Conservation (phyloP, 2,113 vertebrate species). For the Hippolais icterina region DNA sequence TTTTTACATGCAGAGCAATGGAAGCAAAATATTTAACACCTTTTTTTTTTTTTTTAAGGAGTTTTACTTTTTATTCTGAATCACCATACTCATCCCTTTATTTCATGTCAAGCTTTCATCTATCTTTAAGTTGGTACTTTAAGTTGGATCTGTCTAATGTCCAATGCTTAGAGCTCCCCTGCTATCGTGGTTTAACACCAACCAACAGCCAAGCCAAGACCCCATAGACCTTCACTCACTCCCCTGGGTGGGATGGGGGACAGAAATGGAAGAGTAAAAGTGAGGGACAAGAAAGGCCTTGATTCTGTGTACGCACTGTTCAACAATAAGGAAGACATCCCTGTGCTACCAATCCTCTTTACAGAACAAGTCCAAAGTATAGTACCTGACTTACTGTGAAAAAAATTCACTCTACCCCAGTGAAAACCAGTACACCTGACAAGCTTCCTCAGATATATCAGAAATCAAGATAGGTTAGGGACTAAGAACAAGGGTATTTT, state of each 20-base stretch:
- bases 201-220: not conserved
- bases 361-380: not conserved
- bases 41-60: not conserved
- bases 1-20: not conserved
- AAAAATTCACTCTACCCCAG: not conserved
- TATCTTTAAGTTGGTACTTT: not conserved
- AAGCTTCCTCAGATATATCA: not conserved
- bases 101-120: not conserved
- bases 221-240: fast-evolving
- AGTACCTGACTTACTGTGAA: not conserved
- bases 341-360: not conserved
- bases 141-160: not conserved
- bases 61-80: not conserved
- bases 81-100: not conserved
- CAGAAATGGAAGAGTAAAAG: not conserved
- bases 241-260: not conserved
- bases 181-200: not conserved
- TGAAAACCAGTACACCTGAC: not conserved
- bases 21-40: not conserved
- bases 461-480: not conserved
- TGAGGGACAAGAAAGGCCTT: not conserved
- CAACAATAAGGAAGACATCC: not conserved
- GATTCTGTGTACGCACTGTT: too few relatives aligned
- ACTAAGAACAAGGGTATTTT: not conserved
- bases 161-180: not conserved